Conservation (phyloP, 2,113 vertebrate genomes). For the Seriola quinqueradiata region DNA sequence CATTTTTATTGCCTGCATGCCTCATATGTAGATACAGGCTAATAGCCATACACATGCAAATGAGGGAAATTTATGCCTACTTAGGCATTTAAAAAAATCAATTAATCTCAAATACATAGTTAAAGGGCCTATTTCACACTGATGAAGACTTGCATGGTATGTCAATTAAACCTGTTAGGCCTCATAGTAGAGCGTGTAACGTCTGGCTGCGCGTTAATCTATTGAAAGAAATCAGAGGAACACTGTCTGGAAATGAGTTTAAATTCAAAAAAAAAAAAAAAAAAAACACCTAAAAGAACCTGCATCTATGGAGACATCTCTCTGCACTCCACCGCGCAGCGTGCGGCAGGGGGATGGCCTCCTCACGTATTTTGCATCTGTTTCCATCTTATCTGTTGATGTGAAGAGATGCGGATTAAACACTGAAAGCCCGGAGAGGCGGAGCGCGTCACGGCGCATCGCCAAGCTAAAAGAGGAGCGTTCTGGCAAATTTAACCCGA, state of each 20-base stretch:
- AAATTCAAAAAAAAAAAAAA: slow-evolving; percentile 41
- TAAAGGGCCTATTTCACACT: slow-evolving; percentile 68
- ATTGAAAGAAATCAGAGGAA: slow-evolving; percentile 55
- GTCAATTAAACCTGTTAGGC: slow-evolving; percentile 75
- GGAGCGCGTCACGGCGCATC: slow-evolving; percentile 91
- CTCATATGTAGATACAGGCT: slow-evolving; percentile 43
- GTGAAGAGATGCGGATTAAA: slow-evolving; percentile 95
- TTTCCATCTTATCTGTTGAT: slow-evolving; percentile 93
- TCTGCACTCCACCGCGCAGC: slow-evolving; percentile 74
- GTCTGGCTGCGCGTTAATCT: slow-evolving; percentile 64
- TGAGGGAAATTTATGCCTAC: slow-evolving; percentile 55
- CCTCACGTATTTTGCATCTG: slow-evolving; percentile 84
- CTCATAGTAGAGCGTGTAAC: slow-evolving; percentile 54
- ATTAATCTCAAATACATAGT: slow-evolving; percentile 76
- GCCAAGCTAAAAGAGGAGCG: slow-evolving; percentile 93
- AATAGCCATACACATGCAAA: slow-evolving; percentile 71
- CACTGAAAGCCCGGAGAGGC: slow-evolving; percentile 91
- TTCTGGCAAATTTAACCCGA: slow-evolving; percentile 97
- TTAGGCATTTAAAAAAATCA: slow-evolving; percentile 71
- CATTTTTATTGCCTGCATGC: slow-evolving; percentile 50
- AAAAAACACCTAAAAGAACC: not conserved
- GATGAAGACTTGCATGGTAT: slow-evolving; percentile 69
- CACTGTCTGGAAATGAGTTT: slow-evolving; percentile 57
- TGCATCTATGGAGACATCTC: slow-evolving; percentile 65
- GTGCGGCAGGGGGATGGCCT: slow-evolving; percentile 88